phyloP scores from a whole-genome alignment of 2,113 vertebrate genomes.

The Entomyzon cyanotis region DNA sequence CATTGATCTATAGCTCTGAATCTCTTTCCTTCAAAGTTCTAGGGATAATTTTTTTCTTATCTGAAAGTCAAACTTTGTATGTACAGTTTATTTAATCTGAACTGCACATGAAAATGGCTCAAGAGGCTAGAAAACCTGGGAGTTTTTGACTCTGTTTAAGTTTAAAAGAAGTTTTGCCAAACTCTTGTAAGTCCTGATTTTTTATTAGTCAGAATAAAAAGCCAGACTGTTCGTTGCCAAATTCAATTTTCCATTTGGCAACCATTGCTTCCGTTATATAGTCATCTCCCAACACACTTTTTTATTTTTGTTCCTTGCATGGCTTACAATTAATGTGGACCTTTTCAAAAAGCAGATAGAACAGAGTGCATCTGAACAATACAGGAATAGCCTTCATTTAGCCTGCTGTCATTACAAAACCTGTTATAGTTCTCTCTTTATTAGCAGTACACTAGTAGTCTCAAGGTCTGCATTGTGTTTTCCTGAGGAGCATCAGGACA shows the following conservation, averaged over 20 bases:
- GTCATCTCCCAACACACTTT: not conserved
- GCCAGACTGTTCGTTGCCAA: not conserved
- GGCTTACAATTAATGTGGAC: not conserved
- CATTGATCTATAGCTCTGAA: not conserved
- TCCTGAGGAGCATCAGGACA: not conserved
- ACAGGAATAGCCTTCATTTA: not conserved
- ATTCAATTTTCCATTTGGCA: not conserved
- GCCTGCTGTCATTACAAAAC: not conserved
- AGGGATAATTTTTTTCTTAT: not conserved
- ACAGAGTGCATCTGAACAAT: not conserved
- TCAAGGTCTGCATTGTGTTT: rapidly evolving
- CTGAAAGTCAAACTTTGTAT: not conserved
- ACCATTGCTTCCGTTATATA: not conserved
- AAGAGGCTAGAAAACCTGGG: not conserved
- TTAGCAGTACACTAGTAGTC: not conserved
- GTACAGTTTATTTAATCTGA: not conserved
- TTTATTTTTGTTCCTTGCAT: not conserved
- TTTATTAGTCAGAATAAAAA: not conserved
- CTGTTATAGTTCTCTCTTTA: not conserved
- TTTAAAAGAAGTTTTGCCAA: not conserved
- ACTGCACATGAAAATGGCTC: not conserved
- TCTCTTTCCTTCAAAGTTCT: not conserved
- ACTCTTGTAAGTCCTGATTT: rapidly evolving
- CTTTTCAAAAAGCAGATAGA: not conserved
- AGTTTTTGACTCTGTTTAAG: not conserved